Percentiles rank a stretch among this genome's conserved stretches.
These are phyloP conservation scores for Cryptosula pallasiana DNA, from an alignment of 2,888 invertebrate species.

Conservation along the genomic window DNA sequence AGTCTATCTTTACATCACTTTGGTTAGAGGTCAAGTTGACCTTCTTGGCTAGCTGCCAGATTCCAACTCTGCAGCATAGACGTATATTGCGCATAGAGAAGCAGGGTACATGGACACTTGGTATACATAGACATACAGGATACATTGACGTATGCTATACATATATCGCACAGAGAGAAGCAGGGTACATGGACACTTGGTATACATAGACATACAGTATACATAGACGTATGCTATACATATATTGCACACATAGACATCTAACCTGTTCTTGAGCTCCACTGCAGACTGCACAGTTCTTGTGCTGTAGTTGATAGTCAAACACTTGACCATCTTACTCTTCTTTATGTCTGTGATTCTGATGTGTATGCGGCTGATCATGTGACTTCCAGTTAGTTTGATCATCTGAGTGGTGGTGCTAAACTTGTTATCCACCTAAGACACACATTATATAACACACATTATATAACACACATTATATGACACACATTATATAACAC, in stretches of 20 bases:
- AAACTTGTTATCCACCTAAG: constrained; percentile 92
- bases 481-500: no score
- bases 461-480: no score
- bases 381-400: constrained; percentile 89
- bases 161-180: no score
- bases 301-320: constrained; percentile 95
- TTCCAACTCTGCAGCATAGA: constrained; percentile 55
- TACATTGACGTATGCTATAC: no score
- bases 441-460: no score
- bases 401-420: constrained; percentile 97
- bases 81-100: no score
- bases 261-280: constrained; percentile 81
- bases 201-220: no score
- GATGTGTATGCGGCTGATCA: constrained; percentile 86
- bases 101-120: no score
- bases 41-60: constrained; percentile 96
- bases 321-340: constrained; percentile 85
- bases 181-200: background rate
- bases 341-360: constrained; percentile 91
- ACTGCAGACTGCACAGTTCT: constrained; percentile 88
- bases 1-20: constrained; percentile 89
- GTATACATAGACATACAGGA: no score
- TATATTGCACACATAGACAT: background rate
- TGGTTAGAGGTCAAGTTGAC: constrained; percentile 84
- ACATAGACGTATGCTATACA: background rate